Base-by-base conservation (phyloP, 2,888 invertebrate genomes). In the Pardosa pseudoannulata region DNA sequence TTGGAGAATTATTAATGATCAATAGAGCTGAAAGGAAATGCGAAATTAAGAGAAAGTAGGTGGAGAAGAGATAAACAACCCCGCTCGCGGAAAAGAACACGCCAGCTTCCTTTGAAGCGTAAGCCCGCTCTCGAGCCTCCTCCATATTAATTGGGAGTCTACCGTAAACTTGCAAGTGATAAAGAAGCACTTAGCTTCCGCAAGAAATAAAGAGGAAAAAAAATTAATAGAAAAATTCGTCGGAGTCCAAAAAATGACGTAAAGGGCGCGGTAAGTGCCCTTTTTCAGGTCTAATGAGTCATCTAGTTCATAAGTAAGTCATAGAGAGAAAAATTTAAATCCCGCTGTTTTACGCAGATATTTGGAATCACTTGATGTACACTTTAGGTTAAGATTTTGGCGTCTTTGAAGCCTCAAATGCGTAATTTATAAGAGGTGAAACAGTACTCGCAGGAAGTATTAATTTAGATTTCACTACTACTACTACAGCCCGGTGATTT, bases 321-420 rank as follows among this genome's bases (percentile, higher is more conserved):
- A 74, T 74, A 74, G 81, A 71, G 19, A 11, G 5, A 23, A 23
- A 56, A 56, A 56, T 3, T 16, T n/a, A 5, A n/a, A n/a, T 46
- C 56, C 23, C 23, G 56, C 56, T 23, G 56, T 56, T 56, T 41
- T n/a, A 19, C 31, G 65, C 46, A 31, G 29, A n/a, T 65, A 65
- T 28, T 5, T 39, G 41, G 79, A 71, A 79, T 79, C 79, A 70
- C 79, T 79, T 79, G 68, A 32, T 56, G 31, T 31, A 50, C 9
- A 28, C 36, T 32, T 74, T 81, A 74, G 80, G 81, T 68, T 68
- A 81, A 13, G 56, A 46, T 73, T 80, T 80, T 80, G 71, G 79
- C 79, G 67, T 76, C 67, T 76, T 76, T 76, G 1, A 7, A n/a
- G 1, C 28, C 27, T n/a, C 7, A n/a, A 64, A 7, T 41, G 46